These are phyloP conservation scores for Calypte anna DNA, from an alignment of 2,113 vertebrate species.

Conservation along the genomic window DNA sequence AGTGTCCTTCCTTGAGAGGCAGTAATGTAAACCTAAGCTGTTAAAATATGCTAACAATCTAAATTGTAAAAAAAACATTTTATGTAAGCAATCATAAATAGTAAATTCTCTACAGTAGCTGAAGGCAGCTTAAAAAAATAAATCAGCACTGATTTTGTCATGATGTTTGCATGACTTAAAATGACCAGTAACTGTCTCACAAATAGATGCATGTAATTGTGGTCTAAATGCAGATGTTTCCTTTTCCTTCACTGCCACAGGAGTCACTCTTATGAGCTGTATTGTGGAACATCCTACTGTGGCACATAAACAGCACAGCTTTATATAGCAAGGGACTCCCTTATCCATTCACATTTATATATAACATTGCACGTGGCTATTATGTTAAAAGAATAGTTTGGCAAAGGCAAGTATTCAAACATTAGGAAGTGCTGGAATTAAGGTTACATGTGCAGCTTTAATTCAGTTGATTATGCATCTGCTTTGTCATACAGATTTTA, in stretches of 20 bases:
- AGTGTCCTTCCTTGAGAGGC: neutral
- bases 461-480: neutral
- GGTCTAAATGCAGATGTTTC: conserved; percentile 68
- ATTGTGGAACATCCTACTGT: conserved; percentile 61
- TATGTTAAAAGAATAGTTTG: conserved; percentile 29
- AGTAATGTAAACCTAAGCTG: neutral
- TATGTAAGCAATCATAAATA: neutral
- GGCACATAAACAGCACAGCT: conserved; percentile 13
- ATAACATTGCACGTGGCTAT: neutral
- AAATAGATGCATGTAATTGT: conserved; percentile 1
- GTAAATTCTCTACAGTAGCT: neutral
- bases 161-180: neutral
- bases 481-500: neutral
- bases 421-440: neutral
- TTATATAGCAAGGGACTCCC: conserved; percentile 49
- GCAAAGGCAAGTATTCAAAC: neutral
- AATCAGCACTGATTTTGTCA: neutral
- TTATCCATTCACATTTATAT: neutral
- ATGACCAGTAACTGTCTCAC: conserved; percentile 47
- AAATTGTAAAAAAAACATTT: neutral
- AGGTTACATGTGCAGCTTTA: neutral
- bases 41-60: neutral
- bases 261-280: neutral
- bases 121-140: neutral
- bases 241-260: conserved; percentile 56